These are phyloP conservation scores for Muraenolepis orangiensis DNA, from an alignment of 2,797 vertebrate genomes.

Conservation along the genomic window DNA sequence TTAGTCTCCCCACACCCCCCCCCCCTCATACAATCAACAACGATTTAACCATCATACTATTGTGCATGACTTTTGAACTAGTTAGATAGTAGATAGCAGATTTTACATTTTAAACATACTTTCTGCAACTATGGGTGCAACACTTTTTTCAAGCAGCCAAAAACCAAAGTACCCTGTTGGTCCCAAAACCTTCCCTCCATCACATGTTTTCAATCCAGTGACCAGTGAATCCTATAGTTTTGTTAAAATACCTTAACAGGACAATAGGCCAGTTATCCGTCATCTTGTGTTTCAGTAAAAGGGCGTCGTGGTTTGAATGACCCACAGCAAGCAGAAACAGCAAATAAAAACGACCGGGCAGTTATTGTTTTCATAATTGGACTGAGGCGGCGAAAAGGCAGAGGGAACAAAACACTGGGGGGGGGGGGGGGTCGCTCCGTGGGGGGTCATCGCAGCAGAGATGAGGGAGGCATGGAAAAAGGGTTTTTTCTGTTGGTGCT, in stretches of 20 bases:
- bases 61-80: too few species aligned
- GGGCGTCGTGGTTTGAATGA: constrained; percentile 41
- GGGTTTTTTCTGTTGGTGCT: constrained; percentile 58
- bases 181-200: neutral
- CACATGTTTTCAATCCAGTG: neutral
- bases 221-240: neutral
- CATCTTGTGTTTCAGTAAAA: neutral
- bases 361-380: constrained; percentile 19
- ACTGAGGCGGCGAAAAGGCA: constrained; percentile 16
- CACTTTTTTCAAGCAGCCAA: neutral
- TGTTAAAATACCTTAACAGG: neutral
- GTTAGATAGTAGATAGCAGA: too few species aligned
- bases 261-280: neutral
- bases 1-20: neutral
- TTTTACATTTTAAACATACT: too few species aligned
- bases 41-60: too few species aligned
- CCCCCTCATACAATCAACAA: too few species aligned
- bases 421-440: neutral
- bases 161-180: neutral
- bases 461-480: constrained; percentile 48
- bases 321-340: constrained; percentile 40
- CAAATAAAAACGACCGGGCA: constrained; percentile 47
- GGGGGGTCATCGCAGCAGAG: constrained; percentile 22
- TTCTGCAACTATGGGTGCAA: neutral
- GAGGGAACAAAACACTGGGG: constrained; percentile 28